Evolutionary conservation across 2,888 invertebrate species (phyloP), one percentile per base, ranked within the genome.

Genomic region (Andrena flavipes): DNA sequence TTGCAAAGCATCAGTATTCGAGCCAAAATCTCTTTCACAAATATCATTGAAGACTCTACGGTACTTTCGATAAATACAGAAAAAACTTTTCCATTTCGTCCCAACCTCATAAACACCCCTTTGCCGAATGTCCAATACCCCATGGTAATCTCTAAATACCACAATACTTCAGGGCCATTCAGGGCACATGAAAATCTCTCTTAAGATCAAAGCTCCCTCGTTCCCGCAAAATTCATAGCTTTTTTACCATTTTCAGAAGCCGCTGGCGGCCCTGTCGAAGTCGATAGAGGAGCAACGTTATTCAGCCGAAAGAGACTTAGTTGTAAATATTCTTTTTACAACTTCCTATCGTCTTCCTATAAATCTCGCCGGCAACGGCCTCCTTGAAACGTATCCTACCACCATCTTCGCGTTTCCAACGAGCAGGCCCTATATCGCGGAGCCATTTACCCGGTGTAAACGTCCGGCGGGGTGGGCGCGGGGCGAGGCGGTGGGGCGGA

Each of bases 391-490:
- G 75, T 81, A 80, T 75, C 65, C 75, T 48, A 62, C 74, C 73
- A 71, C 56, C 71, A 83, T 78, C 77, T 78, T 75, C 71, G 73
- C 82, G 54, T 71, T 72, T 82, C 82, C 59, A 56, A 72, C 67
- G 65, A 60, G 56, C 68, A 60, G 69, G 87, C 87, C 85, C 83
- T 89, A 87, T 90, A 90, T 91, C 87, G 89, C 76, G 71, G 87
- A 74, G 89, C 91, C 80, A 83, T 90, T 92, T 89, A 90, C 84
- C 86, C 85, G 90, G 84, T 88, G 90, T 90, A 91, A 91, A 91
- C 90, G 88, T 87, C 88, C 63, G 70, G 72, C 70, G 20, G 72
- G 63, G 51, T 77, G 85, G 68, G 74, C 74, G 63, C 51, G 75
- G 84, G 62, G 62, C 30, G 30, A 33, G 71, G 65, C 69, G 71